Base-by-base conservation (phyloP, 1,140 invertebrate genomes). In the Scaptomyza graminum region DNA sequence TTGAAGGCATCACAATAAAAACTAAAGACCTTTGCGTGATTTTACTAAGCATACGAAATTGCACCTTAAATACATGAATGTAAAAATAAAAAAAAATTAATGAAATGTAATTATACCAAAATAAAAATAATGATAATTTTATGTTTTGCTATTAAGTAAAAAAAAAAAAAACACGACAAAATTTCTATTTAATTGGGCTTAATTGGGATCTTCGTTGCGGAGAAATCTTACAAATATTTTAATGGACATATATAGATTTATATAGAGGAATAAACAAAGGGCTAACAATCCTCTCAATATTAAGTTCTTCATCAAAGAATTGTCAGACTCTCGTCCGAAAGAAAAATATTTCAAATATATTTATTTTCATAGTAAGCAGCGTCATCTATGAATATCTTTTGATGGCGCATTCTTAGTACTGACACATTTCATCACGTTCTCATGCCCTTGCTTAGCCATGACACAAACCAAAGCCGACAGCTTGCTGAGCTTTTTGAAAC, bases 71-170 rank as follows among this genome's bases (percentile, higher is more conserved):
- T 31, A 50, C 18, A 56, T 76, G 66, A 72, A 75, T 76, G 80
- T 79, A 80, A 84, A 64, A 84, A 76, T 79, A 87, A 55, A 44
- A 56, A 5, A 13, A 31, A 37, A 80, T 79, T 59, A 62, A 61
- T 62, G 67, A 80, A 78, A 87, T 87, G 82, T 87, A 87, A 87
- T 87, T 87, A 87, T 87, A 85, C 82, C 79, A 75, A 87, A 81
- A 87, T 81, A 87, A 82, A 88, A 82, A 76, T 88, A 82, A 87
- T 82, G 71, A 62, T 73, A 68, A 72, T 62, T 68, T 71, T 66
- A 66, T 71, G 62, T 71, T 85, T 85, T 79, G 74, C 87, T 87
- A 88, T 87, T 85, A 85, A 85, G 82, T 75, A 43, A 82, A 87
- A 82, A 70, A 66, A 78, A 87, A 82, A 67, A 68, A 63, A 47